These are phyloP conservation scores for Eupithecia centaureata DNA, from an alignment of 2,888 invertebrate species.

Conservation along the genomic window DNA sequence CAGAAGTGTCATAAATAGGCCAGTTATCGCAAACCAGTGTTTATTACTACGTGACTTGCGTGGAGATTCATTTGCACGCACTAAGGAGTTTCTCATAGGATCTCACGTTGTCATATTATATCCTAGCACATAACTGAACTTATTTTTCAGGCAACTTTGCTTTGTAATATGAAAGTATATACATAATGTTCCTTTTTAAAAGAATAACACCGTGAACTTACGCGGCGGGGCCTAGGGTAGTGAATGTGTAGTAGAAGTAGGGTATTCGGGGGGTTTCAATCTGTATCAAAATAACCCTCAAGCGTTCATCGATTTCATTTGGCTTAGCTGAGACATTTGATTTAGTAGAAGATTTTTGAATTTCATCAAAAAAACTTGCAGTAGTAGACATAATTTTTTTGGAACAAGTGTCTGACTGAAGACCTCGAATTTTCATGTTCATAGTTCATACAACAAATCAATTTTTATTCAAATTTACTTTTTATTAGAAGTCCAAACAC, in stretches of 20 bases:
- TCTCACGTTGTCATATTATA: neutral
- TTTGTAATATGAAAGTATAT: neutral
- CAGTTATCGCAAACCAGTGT: slow-evolving; percentile 51
- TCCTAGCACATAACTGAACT: neutral
- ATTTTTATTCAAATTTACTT: too few species aligned
- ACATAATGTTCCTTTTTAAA: neutral
- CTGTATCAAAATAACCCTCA: neutral
- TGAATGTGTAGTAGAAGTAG: neutral
- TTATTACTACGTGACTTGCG: slow-evolving; percentile 46
- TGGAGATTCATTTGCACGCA: slow-evolving; percentile 21
- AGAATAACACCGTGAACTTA: neutral
- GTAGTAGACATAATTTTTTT: neutral
- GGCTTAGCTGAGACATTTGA: neutral
- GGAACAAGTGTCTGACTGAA: neutral
- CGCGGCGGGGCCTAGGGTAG: neutral
- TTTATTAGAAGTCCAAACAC: too few species aligned
- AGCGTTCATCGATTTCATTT: neutral
- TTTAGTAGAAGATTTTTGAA: neutral
- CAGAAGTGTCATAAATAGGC: slow-evolving; percentile 38
- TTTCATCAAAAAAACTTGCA: neutral
- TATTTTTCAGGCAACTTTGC: neutral
- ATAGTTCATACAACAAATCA: too few species aligned
- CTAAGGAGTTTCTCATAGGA: neutral
- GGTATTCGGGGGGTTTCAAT: neutral
- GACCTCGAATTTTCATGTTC: neutral